Percentiles rank a stretch among this genome's conserved stretches.
Evolutionary conservation across 2,888 invertebrate species (phyloP).

Genomic region (Volucella inanis): DNA sequence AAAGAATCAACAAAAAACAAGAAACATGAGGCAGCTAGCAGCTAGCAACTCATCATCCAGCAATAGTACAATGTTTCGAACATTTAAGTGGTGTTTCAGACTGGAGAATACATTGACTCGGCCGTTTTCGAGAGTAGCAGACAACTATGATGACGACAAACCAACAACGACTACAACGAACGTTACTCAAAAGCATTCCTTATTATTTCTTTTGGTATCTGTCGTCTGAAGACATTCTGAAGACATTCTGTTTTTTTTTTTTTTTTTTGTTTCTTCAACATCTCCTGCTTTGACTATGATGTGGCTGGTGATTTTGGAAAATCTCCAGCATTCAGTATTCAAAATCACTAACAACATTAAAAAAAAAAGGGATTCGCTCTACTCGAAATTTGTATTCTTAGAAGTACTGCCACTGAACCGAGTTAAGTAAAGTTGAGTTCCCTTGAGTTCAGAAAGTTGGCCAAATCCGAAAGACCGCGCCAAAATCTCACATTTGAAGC

Average conservation of each 20-base stretch:
- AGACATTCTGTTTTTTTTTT: conserved; percentile 55
- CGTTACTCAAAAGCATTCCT: conserved; percentile 52
- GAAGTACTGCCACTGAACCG: conserved; percentile 41
- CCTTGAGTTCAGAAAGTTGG: conserved; percentile 44
- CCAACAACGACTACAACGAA: conserved; percentile 46
- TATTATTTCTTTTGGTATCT: conserved; percentile 64
- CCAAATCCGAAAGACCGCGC: conserved; percentile 41
- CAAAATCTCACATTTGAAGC: conserved; percentile 47
- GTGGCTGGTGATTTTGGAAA: conserved; percentile 56
- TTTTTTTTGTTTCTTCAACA: conserved; percentile 41
- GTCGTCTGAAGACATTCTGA: conserved; percentile 71
- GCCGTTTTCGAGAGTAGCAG: conserved; percentile 56
- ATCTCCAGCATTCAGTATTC: conserved; percentile 64
- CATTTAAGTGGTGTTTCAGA: conserved; percentile 58
- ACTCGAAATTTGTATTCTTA: conserved; percentile 71
- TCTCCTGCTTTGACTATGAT: conserved; percentile 14
- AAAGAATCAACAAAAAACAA: not conserved
- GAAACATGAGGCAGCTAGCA: conserved; percentile 21
- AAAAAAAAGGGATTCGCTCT: conserved; percentile 5
- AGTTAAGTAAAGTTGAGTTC: conserved; percentile 45
- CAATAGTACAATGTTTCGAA: conserved; percentile 62
- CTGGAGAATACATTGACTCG: conserved; percentile 71
- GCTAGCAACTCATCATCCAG: conserved; percentile 57
- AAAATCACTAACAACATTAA: not conserved
- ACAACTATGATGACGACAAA: conserved; percentile 52